These are phyloP conservation scores for Pteromalus puparum DNA, from an alignment of 1,140 invertebrate species.

Conservation along the genomic window DNA sequence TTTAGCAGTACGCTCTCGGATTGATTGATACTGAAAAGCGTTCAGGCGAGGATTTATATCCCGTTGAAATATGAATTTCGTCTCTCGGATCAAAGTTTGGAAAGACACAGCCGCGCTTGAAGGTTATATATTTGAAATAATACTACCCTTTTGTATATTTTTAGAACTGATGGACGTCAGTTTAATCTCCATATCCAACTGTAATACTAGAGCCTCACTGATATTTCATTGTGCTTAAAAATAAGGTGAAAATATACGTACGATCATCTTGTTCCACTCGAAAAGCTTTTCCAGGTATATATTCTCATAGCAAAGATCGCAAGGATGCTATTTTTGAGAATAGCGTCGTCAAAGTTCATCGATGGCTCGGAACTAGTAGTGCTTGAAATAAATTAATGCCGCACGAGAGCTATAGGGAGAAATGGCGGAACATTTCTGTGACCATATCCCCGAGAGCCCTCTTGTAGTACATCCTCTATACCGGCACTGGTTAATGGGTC, in stretches of 20 bases:
- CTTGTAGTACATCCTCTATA: not conserved
- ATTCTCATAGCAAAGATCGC: not conserved
- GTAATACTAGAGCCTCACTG: too few species aligned
- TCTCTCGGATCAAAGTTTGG: not conserved
- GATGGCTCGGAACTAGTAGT: not conserved
- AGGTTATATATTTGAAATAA: too few species aligned
- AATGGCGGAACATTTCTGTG: not conserved
- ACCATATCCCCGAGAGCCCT: not conserved
- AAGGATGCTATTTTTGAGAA: not conserved
- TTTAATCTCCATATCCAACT: not conserved
- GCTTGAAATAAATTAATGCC: not conserved
- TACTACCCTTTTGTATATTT: too few species aligned
- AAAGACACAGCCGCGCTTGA: too few species aligned
- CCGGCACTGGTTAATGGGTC: conserved; percentile 49
- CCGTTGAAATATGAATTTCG: not conserved
- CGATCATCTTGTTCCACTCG: too few species aligned
- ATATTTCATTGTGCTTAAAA: not conserved
- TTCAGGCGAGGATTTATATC: not conserved
- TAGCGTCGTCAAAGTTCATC: not conserved
- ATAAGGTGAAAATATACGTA: too few species aligned
- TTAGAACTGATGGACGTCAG: too few species aligned
- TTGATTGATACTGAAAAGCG: not conserved
- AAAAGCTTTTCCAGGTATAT: too few species aligned
- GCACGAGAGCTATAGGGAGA: not conserved
- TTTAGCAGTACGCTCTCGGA: not conserved